Evolutionary conservation across 2,797 vertebrate genomes (phyloP), one percentile per base, ranked within the genome.

Genomic region (Poecilia gillii): DNA sequence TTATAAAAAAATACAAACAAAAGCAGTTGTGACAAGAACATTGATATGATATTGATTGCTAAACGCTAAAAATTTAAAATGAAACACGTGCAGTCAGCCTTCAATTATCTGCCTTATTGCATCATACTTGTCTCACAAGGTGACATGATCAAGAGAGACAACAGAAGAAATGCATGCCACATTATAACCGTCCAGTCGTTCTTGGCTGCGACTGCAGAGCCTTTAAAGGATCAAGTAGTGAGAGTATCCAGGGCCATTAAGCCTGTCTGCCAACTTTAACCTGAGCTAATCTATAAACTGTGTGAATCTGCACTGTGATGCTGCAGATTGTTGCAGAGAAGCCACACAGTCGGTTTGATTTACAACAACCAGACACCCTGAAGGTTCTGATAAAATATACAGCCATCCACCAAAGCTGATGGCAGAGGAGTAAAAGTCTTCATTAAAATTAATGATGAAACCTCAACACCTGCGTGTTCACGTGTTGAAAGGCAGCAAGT

Each of bases 211-310:
- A 92, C 85, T 84, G 77, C 88, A 88, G 91, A 92, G 89, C 91
- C 89, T 91, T 93, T 90, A 91, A 91, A 91, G 90, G 93, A 93
- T 93, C 91, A 94, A 85, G 84, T 66, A 14, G 80, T 71, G 82
- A 90, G 90, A 81, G 80, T 49, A 49, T 84, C 82, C 79, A 76
- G 88, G 83, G 86, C 93, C 90, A 94, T 93, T 92, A 92, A 89
- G 93, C 91, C 91, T 89, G 92, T 93, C 93, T 88, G 92, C 93
- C 93, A 93, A 92, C 91, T 90, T 78, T 89, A 93, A 93, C 90
- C 91, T 81, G 77, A 62, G 87, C 83, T 84, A 72, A 91, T 88
- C 91, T 93, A 94, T 92, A 91, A 93, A 93, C 91, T 90, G 90
- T 84, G 76, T 77, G 73, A 85, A 74, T 73, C 25, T 85, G 90